Conservation (phyloP, 30 jellyfish, hydroid and myxozoan species). For the Turritopsis dohrnii region DNA sequence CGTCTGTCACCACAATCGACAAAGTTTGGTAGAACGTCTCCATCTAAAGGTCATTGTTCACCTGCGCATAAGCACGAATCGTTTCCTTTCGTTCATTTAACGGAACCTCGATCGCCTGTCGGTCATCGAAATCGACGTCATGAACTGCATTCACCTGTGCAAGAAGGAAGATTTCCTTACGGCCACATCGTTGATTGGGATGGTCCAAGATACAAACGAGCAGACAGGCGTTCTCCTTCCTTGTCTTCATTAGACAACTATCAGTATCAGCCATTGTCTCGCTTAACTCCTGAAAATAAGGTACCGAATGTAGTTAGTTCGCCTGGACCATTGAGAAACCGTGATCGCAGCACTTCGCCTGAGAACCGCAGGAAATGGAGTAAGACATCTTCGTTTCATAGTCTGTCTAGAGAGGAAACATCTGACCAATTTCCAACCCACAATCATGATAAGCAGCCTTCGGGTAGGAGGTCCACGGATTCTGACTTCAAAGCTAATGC, state of each 20-base stretch:
- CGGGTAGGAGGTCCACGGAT: not conserved
- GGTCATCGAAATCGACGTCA: slow-evolving; percentile 20
- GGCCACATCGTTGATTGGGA: slow-evolving; percentile 16
- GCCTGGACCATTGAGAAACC: not conserved
- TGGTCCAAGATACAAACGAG: slow-evolving; percentile 1
- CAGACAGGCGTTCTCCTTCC: slow-evolving; percentile 25
- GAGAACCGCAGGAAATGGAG: not conserved
- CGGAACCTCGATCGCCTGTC: slow-evolving; percentile 9
- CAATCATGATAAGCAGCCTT: not conserved
- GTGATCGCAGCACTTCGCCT: not conserved
- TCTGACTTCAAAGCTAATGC: not conserved
- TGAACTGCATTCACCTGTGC: slow-evolving; percentile 1
- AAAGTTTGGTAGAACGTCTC: not conserved
- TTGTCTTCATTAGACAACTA: slow-evolving; percentile 10
- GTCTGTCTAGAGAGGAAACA: not conserved
- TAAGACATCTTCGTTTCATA: not conserved
- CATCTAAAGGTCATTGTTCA: not conserved
- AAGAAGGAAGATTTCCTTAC: slow-evolving; percentile 33
- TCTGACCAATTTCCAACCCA: not conserved
- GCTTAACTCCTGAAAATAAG: slow-evolving; percentile 14
- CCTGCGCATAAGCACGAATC: slow-evolving; percentile 30
- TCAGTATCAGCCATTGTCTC: slow-evolving; percentile 42
- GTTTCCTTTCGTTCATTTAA: slow-evolving; percentile 11
- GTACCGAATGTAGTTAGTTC: not conserved
- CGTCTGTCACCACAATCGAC: not conserved